Conservation (phyloP, 2,113 vertebrate species). For the Oncorhynchus mykiss region DNA sequence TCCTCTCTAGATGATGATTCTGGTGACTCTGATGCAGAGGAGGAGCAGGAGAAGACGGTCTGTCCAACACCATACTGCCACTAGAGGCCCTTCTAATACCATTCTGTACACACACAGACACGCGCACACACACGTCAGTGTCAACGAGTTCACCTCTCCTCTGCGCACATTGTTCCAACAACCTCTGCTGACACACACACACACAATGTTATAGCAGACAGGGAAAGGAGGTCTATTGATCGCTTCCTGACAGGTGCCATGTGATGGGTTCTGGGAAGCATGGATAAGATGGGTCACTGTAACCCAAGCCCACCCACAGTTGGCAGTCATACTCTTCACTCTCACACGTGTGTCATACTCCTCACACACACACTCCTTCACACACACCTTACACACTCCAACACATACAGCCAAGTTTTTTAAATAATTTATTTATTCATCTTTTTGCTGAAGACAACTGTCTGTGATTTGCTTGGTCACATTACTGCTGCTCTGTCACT, state of each 20-base stretch:
- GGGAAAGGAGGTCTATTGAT: slow-evolving; percentile 34
- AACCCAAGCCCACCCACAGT: slow-evolving; percentile 34
- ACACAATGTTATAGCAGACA: slow-evolving; percentile 11
- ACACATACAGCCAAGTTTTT: not conserved
- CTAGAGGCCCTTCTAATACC: not conserved
- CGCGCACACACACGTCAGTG: not conserved
- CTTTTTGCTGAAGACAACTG: slow-evolving; percentile 1
- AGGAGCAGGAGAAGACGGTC: slow-evolving; percentile 96
- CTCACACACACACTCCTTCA: not conserved
- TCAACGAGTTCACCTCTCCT: slow-evolving; percentile 35
- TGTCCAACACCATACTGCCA: slow-evolving; percentile 45
- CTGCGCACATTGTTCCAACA: slow-evolving; percentile 24
- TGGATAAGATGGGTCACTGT: slow-evolving; percentile 34
- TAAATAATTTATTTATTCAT: not conserved
- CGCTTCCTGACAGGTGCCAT: slow-evolving; percentile 26
- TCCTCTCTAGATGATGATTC: slow-evolving; percentile 83
- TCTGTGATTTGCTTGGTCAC: not conserved
- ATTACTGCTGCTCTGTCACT: slow-evolving; percentile 4
- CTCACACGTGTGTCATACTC: not conserved
- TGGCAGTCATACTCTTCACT: not conserved
- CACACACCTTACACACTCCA: not conserved
- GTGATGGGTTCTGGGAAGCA: slow-evolving; percentile 42
- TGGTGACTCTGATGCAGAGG: slow-evolving; percentile 93
- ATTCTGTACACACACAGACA: not conserved
- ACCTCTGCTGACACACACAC: slow-evolving; percentile 2